Conservation (phyloP, 64 coral and sea anemone species). For the Dendrophyllia cribrosa region DNA sequence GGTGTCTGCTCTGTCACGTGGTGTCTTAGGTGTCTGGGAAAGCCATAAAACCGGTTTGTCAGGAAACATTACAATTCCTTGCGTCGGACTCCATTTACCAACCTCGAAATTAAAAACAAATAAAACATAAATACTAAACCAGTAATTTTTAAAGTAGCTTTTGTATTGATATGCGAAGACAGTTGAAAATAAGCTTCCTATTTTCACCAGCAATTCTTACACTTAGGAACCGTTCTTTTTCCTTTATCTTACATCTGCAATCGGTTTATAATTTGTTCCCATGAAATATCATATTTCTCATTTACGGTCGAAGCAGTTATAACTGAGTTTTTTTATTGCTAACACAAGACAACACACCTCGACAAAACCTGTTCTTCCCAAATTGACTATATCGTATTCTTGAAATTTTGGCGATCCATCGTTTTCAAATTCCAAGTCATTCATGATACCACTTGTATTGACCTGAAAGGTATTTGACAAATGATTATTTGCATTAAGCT, state of each 20-base stretch:
- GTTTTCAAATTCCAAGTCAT: slow-evolving; percentile 32
- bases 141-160: too few species aligned
- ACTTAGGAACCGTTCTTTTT: too few species aligned
- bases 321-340: too few species aligned
- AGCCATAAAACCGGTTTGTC: slow-evolving; percentile 64
- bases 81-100: slow-evolving; percentile 38
- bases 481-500: too few species aligned
- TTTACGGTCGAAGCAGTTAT: too few species aligned
- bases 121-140: neutral
- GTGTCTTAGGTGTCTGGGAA: slow-evolving; percentile 19
- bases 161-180: too few species aligned
- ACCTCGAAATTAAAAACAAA: neutral
- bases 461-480: neutral
- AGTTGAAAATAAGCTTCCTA: too few species aligned
- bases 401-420: slow-evolving; percentile 46
- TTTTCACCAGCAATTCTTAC: too few species aligned
- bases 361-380: slow-evolving; percentile 66
- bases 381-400: slow-evolving; percentile 62
- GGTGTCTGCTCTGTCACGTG: slow-evolving; percentile 45
- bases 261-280: too few species aligned
- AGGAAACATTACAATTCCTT: slow-evolving; percentile 51
- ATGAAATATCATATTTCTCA: too few species aligned
- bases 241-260: too few species aligned
- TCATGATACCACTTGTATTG: slow-evolving; percentile 54
- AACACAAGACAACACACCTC: neutral